Conservation (phyloP, 2,797 vertebrate species). For the Phataginus tricuspis region DNA sequence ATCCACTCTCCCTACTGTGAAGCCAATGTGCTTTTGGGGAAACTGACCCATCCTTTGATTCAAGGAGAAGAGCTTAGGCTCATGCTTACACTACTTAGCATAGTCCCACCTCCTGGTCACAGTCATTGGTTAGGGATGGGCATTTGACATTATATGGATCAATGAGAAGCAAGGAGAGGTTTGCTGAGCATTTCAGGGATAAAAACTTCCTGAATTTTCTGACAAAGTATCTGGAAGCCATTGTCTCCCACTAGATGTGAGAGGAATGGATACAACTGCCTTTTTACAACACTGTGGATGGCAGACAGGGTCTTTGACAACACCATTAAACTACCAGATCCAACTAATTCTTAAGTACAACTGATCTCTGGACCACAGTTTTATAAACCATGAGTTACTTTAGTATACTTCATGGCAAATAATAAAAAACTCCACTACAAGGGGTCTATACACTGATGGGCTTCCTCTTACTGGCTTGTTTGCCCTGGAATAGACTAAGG, state of each 20-base stretch:
- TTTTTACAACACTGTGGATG: not conserved
- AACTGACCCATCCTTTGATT: not conserved
- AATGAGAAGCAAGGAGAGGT: conserved; percentile 28
- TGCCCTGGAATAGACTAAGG: not conserved
- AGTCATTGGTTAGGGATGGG: not conserved
- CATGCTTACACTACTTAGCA: not conserved
- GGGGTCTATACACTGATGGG: not conserved
- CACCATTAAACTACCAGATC: not conserved
- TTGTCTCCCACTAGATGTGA: not conserved
- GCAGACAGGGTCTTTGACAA: not conserved
- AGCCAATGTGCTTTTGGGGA: not conserved
- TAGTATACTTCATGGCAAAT: not conserved
- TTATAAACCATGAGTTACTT: not conserved
- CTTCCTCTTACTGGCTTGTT: not conserved
- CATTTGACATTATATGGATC: not conserved
- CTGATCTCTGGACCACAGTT: not conserved
- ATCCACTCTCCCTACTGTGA: not conserved
- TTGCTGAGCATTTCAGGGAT: not conserved
- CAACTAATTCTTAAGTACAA: not conserved
- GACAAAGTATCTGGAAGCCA: not conserved
- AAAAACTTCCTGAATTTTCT: conserved; percentile 7
- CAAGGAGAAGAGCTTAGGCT: not conserved
- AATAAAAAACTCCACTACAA: conserved; percentile 17
- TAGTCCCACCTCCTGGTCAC: not conserved
- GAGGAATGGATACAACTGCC: not conserved